A percentile compares a stretch with the other conserved stretches of the same genome.
These are phyloP conservation scores for Andricus grossulariae DNA, from an alignment of 1,140 invertebrate species.

Conservation along the genomic window DNA sequence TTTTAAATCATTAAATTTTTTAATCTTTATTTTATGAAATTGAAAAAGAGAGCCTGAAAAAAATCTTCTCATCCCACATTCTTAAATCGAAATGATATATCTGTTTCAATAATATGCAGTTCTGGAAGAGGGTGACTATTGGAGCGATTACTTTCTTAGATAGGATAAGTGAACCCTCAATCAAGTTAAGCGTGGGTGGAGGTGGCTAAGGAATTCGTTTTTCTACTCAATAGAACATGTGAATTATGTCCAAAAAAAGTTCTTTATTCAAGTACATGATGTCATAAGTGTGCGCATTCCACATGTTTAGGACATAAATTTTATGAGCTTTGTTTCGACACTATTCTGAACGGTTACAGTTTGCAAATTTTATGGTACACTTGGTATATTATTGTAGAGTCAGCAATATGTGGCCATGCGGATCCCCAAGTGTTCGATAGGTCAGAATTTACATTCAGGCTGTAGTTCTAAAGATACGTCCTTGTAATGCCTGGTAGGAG, in stretches of 20 bases:
- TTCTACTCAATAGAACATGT: slow-evolving; percentile 15
- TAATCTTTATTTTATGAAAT: too few species aligned
- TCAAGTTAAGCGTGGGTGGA: slow-evolving; percentile 13
- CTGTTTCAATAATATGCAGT: background rate
- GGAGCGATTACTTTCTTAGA: background rate
- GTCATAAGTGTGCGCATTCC: background rate
- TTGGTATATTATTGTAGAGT: slow-evolving; percentile 21
- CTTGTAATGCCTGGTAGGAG: too few species aligned
- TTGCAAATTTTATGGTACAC: slow-evolving; percentile 24
- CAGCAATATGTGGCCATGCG: slow-evolving; percentile 18
- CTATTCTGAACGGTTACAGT: slow-evolving; percentile 12
- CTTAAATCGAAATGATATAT: too few species aligned
- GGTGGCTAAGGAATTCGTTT: slow-evolving; percentile 1
- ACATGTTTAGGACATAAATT: slow-evolving; percentile 17
- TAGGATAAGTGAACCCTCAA: background rate
- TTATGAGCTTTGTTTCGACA: slow-evolving; percentile 16
- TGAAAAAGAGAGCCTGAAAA: too few species aligned
- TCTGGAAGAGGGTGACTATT: background rate
- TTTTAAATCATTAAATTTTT: too few species aligned
- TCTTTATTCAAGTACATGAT: background rate
- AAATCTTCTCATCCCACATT: too few species aligned
- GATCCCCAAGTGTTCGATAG: background rate
- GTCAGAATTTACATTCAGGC: background rate
- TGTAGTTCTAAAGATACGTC: too few species aligned
- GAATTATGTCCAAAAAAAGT: slow-evolving; percentile 9